phyloP scores from a whole-genome alignment of 2,888 invertebrate species.

The Loripinus fragilis region DNA sequence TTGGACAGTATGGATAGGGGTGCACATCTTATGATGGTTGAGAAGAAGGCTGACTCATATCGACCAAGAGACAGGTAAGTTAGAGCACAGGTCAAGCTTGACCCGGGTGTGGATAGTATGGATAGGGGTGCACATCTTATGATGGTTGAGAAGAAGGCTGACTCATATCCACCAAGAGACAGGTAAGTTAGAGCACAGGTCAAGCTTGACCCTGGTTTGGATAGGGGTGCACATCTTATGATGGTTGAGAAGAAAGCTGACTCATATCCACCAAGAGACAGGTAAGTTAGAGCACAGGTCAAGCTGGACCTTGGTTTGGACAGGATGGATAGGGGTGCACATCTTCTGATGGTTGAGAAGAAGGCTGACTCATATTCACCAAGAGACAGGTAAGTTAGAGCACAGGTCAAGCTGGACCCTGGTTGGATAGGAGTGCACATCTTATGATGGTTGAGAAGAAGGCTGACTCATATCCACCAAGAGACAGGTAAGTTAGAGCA shows the following conservation, averaged over 20 bases:
- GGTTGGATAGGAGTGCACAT: slow-evolving; percentile 45
- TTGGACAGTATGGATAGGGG: slow-evolving; percentile 49
- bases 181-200: slow-evolving; percentile 53
- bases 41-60: slow-evolving; percentile 7
- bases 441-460: slow-evolving; percentile 26
- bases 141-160: slow-evolving; percentile 26
- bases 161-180: slow-evolving; percentile 33
- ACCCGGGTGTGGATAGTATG: slow-evolving; percentile 51
- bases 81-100: slow-evolving; percentile 50
- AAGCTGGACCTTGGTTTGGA: slow-evolving; percentile 56
- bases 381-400: slow-evolving; percentile 44
- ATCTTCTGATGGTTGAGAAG: slow-evolving; percentile 29
- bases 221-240: slow-evolving; percentile 31
- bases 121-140: slow-evolving; percentile 33
- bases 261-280: slow-evolving; percentile 37
- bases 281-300: slow-evolving; percentile 43
- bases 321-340: slow-evolving; percentile 39
- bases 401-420: slow-evolving; percentile 55
- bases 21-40: slow-evolving; percentile 21
- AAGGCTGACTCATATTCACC: slow-evolving; percentile 25
- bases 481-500: slow-evolving; percentile 39
- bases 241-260: slow-evolving; percentile 24
- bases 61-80: slow-evolving; percentile 48
- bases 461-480: slow-evolving; percentile 25
- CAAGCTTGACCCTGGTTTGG: slow-evolving; percentile 54